Conservation (phyloP, 2,113 vertebrate species). For the Synodontis membranacea region DNA sequence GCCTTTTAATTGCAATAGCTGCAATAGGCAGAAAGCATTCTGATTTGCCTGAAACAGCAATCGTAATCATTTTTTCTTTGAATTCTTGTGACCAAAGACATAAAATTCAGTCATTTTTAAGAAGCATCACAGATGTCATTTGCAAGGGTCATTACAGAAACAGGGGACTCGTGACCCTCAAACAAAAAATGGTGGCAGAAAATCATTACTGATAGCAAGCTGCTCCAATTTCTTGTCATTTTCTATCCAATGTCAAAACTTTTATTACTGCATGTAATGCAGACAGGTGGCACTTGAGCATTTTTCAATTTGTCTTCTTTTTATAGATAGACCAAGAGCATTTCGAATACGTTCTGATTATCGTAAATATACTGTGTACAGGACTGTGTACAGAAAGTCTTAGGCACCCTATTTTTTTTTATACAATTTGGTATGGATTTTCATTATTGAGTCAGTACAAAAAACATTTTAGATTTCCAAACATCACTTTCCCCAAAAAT, state of each 20-base stretch:
- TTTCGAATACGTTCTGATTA: not conserved
- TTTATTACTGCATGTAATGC: not conserved
- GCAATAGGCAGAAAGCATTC: constrained; percentile 12
- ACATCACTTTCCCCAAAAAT: no score
- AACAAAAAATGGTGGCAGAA: constrained; percentile 1
- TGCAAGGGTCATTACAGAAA: constrained; percentile 21
- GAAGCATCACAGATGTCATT: constrained; percentile 17
- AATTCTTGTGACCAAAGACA: not conserved
- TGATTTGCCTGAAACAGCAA: constrained; percentile 6
- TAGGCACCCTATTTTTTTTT: no score
- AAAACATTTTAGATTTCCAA: no score
- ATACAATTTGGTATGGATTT: no score
- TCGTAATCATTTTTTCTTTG: not conserved
- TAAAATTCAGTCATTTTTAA: constrained; percentile 16
- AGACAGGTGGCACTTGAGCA: not conserved
- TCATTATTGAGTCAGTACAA: no score
- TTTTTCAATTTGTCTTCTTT: not conserved
- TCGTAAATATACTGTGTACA: no score
- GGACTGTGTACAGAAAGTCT: no score
- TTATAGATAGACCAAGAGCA: not conserved
- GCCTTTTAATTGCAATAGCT: constrained; percentile 16
- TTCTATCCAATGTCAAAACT: not conserved
- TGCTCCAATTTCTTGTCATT: not conserved
- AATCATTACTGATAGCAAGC: not conserved
- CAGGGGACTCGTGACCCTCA: not conserved